Evolutionary conservation across 1,140 invertebrate genomes (phyloP).

Genomic region (Drosophila nasuta): DNA sequence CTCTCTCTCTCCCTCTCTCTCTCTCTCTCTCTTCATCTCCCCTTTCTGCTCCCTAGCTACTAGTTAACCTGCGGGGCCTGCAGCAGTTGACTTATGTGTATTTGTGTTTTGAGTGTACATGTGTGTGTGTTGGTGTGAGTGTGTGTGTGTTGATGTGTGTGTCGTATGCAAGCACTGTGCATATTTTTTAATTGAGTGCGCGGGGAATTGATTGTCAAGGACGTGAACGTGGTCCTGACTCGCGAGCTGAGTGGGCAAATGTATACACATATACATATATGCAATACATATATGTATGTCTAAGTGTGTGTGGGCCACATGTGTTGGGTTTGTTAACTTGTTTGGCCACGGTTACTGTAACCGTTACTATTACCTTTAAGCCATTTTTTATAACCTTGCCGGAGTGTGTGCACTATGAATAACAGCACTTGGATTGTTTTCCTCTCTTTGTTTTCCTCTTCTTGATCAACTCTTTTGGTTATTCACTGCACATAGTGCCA

Average conservation of each 20-base stretch:
- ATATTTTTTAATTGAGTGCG: slow-evolving; percentile 83
- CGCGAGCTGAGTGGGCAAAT: slow-evolving; percentile 12
- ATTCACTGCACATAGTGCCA: slow-evolving; percentile 67
- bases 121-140: slow-evolving; percentile 19
- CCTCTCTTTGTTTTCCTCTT: slow-evolving; percentile 35
- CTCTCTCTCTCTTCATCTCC: too few species aligned
- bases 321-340: slow-evolving; percentile 44
- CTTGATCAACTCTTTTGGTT: slow-evolving; percentile 25
- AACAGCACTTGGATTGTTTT: slow-evolving; percentile 75
- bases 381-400: slow-evolving; percentile 60
- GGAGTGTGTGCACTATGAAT: slow-evolving; percentile 67
- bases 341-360: slow-evolving; percentile 69
- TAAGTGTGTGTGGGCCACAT: slow-evolving; percentile 40
- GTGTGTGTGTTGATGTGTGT: slow-evolving; percentile 32
- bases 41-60: neutral
- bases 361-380: slow-evolving; percentile 71
- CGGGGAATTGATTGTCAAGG: slow-evolving; percentile 82
- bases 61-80: slow-evolving; percentile 60
- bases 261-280: neutral
- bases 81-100: slow-evolving; percentile 64
- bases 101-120: slow-evolving; percentile 16
- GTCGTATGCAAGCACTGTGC: slow-evolving; percentile 72
- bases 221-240: slow-evolving; percentile 71
- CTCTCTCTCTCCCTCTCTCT: neutral
- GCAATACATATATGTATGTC: neutral